These are phyloP conservation scores for Xenus cinereus DNA, from an alignment of 2,113 vertebrate species.

Conservation along the genomic window DNA sequence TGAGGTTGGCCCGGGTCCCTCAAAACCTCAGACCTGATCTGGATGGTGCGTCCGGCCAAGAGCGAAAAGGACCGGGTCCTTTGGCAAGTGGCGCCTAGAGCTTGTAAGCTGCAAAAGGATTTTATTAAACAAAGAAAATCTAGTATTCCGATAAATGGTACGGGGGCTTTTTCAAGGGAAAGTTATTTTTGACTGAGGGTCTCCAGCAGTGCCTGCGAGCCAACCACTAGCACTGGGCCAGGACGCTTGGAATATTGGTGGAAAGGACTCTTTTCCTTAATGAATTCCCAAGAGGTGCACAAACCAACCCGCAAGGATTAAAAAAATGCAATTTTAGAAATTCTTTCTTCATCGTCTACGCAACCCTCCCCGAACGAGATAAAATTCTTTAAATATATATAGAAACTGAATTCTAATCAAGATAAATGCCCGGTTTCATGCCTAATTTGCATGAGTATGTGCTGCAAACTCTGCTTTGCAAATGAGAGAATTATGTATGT, in stretches of 20 bases:
- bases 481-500: not conserved
- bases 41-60: rapidly evolving
- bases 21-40: not conserved
- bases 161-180: not conserved
- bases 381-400: not conserved
- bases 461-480: slow-evolving; percentile 31
- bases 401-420: slow-evolving; percentile 6
- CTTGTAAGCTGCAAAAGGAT: not conserved
- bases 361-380: not conserved
- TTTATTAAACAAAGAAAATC: not conserved
- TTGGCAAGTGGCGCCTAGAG: not conserved
- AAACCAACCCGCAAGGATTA: not conserved
- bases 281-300: not conserved
- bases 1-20: too few species aligned
- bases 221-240: not conserved
- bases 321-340: not conserved
- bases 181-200: not conserved
- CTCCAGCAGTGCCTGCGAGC: not conserved
- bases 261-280: not conserved
- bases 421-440: slow-evolving; percentile 12
- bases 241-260: not conserved
- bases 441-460: slow-evolving; percentile 34
- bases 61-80: not conserved
- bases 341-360: not conserved
- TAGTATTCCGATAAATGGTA: not conserved